These are phyloP conservation scores for Phoxinus dragarum DNA, from an alignment of 2,797 vertebrate genomes.

Conservation along the genomic window DNA sequence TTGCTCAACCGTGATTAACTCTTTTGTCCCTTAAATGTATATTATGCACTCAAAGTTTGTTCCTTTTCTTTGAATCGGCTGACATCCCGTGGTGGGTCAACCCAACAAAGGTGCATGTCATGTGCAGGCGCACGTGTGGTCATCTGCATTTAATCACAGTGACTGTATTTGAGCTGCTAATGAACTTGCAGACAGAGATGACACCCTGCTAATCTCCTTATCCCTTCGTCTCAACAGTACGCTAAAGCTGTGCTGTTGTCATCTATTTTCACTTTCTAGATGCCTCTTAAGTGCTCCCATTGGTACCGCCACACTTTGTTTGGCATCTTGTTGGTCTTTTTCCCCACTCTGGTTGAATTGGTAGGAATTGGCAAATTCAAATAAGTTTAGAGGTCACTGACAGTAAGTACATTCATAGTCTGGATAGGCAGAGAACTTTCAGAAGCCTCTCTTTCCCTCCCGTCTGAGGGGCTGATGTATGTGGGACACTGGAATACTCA, in stretches of 20 bases:
- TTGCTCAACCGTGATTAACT: background rate
- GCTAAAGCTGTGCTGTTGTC: conserved; percentile 36
- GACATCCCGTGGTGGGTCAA: background rate
- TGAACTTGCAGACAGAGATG: conserved; percentile 72
- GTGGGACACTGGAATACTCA: background rate
- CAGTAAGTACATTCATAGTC: background rate
- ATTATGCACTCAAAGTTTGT: background rate
- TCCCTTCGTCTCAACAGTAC: conserved; percentile 5
- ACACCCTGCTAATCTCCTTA: conserved; percentile 44
- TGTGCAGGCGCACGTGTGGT: background rate
- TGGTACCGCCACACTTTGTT: background rate
- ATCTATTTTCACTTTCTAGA: background rate
- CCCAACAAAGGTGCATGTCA: background rate
- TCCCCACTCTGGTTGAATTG: no score
- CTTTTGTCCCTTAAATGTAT: background rate
- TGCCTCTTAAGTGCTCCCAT: background rate
- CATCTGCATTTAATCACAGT: conserved; percentile 46
- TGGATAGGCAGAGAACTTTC: background rate
- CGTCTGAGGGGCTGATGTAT: background rate
- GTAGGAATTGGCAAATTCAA: background rate
- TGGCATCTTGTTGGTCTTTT: background rate
- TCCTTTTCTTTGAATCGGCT: background rate
- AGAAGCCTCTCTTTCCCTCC: background rate
- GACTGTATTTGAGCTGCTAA: conserved; percentile 73
- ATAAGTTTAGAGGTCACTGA: background rate